Base-by-base conservation (phyloP, 1,140 invertebrate species). In the Portunus trituberculatus region DNA sequence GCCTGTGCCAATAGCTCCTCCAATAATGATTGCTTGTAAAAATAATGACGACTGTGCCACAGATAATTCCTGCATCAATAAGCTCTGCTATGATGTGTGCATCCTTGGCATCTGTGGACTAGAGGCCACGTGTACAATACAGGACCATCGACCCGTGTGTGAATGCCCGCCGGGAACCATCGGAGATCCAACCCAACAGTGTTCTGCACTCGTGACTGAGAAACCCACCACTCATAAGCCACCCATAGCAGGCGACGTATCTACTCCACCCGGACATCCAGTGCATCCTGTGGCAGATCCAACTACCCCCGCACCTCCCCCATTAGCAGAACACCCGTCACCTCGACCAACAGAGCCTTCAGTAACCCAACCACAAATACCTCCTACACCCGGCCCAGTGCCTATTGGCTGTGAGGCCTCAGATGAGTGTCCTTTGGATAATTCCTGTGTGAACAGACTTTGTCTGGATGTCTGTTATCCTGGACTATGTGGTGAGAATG, bases 171-270 rank as follows among this genome's bases (percentile, higher is more conserved):
- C 91, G 28, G 96, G 96, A 59, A 96, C 94, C 32, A 95, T 94
- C 14, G 96, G 96, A 2, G 94, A 96, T 67, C 96, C 96, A 31
- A 95, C 93, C 59, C 76, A 39, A 4, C 82, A 90, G 45, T 96
- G 96, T 87, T 7, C 52, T 25, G 93, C 95, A 28, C 16, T 87
- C 39, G 29, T 93, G 8, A 93, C 92, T 76, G 93, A 95, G 76
- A 88, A 28, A 76, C 92, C 92, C 10, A 83, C 29, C 46, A 87
- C n/a, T 0, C 83, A 29, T 99, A 98, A 96, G 98, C 98, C 95
- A 97, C 98, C 6, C 99, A 99, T 96, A 98, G 98, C 12, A 97
- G 98, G 95, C 99, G 98, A 96, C 98, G 97, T 96, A 98, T 98
- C 3, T 96, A 97, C 14, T 97, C 98, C 96, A 98, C 99, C 96